phyloP scores from a whole-genome alignment of 2,113 vertebrate species.

The Grantiella picta region DNA sequence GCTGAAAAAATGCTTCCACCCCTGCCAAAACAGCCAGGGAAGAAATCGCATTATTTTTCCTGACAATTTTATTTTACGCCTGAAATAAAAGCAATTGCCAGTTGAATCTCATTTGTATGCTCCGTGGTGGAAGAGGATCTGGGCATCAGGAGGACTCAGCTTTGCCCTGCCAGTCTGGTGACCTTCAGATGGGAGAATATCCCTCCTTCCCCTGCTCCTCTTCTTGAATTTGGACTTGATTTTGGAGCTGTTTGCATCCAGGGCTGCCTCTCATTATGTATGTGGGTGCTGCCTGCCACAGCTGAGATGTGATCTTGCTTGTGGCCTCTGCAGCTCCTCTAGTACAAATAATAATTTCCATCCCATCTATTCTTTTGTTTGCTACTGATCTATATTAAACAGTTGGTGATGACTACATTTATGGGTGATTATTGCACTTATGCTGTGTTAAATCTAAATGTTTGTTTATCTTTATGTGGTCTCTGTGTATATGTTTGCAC shows the following conservation, averaged over 20 bases:
- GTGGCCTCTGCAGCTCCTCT: slow-evolving; percentile 36
- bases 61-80: neutral
- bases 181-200: neutral
- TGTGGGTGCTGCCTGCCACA: neutral
- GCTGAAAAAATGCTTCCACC: neutral
- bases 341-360: slow-evolving; percentile 63
- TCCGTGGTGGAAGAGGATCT: neutral
- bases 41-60: neutral
- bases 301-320: slow-evolving; percentile 7
- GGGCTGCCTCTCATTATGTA: slow-evolving; percentile 9
- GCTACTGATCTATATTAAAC: slow-evolving; percentile 61
- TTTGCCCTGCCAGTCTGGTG: neutral
- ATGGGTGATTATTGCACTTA: slow-evolving; percentile 62
- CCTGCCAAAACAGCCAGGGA: neutral
- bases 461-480: slow-evolving; percentile 62
- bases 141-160: neutral
- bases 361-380: slow-evolving; percentile 61
- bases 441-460: slow-evolving; percentile 41
- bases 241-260: neutral
- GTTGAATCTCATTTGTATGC: neutral
- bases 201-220: neutral
- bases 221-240: neutral
- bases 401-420: slow-evolving; percentile 57
- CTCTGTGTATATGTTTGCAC: neutral
- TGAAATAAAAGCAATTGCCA: neutral